A percentile compares a stretch with the other conserved stretches of the same genome.
Conservation (phyloP, 2,113 vertebrate genomes). For the Ptychochromis oligacanthus region DNA sequence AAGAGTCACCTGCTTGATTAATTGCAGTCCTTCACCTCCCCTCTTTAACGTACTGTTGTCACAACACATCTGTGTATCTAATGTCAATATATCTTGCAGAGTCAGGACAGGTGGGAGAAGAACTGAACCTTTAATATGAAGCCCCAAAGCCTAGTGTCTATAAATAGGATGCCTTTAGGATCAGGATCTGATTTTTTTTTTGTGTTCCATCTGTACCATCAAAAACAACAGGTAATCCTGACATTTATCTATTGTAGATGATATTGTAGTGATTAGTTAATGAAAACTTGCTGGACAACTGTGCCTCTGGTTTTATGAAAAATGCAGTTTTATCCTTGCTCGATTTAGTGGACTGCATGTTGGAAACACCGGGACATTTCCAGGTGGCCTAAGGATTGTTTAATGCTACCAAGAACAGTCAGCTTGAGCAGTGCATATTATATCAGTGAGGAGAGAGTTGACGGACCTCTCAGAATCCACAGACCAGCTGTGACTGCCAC, state of each 20-base stretch:
- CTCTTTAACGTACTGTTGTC: slow-evolving; percentile 33
- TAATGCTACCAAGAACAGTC: not conserved
- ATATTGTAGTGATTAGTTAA: not conserved
- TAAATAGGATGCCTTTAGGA: not conserved
- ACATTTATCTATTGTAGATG: not conserved
- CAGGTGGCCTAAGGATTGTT: not conserved
- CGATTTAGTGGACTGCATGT: not conserved
- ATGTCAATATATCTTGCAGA: slow-evolving; percentile 55
- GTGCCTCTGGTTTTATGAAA: not conserved
- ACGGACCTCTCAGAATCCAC: not conserved
- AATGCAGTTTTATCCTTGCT: not conserved
- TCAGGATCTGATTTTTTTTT: not conserved
- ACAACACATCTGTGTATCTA: slow-evolving; percentile 58
- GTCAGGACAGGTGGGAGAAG: not conserved
- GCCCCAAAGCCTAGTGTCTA: not conserved
- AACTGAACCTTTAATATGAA: not conserved
- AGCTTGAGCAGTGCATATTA: not conserved
- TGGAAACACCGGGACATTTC: not conserved
- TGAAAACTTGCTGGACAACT: not conserved
- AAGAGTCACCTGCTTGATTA: slow-evolving; percentile 7
- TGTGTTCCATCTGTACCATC: not conserved
- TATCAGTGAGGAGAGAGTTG: not conserved
- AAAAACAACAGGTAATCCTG: not conserved
- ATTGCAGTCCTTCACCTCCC: not conserved
- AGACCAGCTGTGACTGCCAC: not conserved